Evolutionary conservation across 2,888 invertebrate species (phyloP).

Genomic region (Dryadula phaetusa): DNA sequence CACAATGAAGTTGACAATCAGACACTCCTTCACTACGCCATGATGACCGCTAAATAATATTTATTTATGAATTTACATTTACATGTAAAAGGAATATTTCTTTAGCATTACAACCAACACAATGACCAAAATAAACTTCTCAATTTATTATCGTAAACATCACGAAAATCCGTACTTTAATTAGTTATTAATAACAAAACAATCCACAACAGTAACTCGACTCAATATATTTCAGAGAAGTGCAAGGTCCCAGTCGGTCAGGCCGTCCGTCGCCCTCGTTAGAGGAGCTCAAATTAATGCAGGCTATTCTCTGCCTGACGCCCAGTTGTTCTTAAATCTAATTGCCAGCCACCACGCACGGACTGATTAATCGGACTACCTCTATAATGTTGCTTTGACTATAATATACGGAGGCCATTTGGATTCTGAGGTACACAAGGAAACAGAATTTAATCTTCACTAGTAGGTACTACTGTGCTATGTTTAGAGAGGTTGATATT

Average conservation of each 20-base stretch:
- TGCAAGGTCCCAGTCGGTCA: slow-evolving; percentile 70
- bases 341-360: slow-evolving; percentile 70
- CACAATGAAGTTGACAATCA: too few relatives aligned
- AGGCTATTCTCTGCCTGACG: slow-evolving; percentile 81
- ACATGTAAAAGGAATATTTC: too few relatives aligned
- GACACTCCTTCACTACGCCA: too few relatives aligned
- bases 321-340: slow-evolving; percentile 85
- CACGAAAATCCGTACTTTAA: too few relatives aligned
- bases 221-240: slow-evolving; percentile 54
- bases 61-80: too few relatives aligned
- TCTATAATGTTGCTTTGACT: slow-evolving; percentile 50
- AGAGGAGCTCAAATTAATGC: slow-evolving; percentile 84
- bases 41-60: too few relatives aligned
- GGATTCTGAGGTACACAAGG: slow-evolving; percentile 32
- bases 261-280: slow-evolving; percentile 80
- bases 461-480: background rate
- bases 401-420: slow-evolving; percentile 49
- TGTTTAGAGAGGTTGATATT: background rate
- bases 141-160: background rate
- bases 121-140: too few relatives aligned
- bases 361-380: slow-evolving; percentile 54
- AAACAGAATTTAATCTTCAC: slow-evolving; percentile 24
- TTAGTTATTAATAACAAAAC: too few relatives aligned
- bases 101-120: too few relatives aligned
- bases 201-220: slow-evolving; percentile 1